These are phyloP conservation scores for Leptopilina myrica DNA, from an alignment of 2,888 invertebrate species.

Conservation along the genomic window DNA sequence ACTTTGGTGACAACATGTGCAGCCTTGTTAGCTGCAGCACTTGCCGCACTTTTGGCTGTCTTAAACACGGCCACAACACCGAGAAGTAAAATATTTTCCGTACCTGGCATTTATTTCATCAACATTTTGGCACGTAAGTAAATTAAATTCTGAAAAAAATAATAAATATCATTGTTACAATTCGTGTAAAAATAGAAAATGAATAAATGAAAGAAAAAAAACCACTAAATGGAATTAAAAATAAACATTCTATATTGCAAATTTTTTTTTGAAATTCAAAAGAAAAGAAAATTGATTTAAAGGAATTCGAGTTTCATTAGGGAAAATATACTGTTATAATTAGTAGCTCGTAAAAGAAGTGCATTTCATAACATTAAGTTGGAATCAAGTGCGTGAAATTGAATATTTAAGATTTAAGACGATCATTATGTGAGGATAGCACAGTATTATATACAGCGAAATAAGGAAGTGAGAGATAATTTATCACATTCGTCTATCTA, in stretches of 20 bases:
- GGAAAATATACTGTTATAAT: slow-evolving; percentile 32
- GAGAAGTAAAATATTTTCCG: slow-evolving; percentile 82
- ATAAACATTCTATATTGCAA: neutral
- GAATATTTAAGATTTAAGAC: slow-evolving; percentile 34
- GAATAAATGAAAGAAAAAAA: neutral
- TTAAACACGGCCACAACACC: slow-evolving; percentile 88
- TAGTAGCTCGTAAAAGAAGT: slow-evolving; percentile 20
- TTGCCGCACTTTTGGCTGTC: slow-evolving; percentile 86
- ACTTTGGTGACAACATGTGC: slow-evolving; percentile 84
- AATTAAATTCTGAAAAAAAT: neutral
- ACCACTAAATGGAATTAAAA: neutral
- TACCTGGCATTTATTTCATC: slow-evolving; percentile 86
- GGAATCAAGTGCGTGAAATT: slow-evolving; percentile 39
- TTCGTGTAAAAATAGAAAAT: neutral
- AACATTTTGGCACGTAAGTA: slow-evolving; percentile 86
- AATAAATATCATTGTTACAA: neutral
- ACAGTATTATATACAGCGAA: slow-evolving; percentile 11
- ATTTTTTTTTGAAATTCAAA: neutral
- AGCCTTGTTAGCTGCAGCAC: slow-evolving; percentile 83
- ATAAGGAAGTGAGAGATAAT: slow-evolving; percentile 10
- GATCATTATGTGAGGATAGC: slow-evolving; percentile 16
- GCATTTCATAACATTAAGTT: slow-evolving; percentile 16
- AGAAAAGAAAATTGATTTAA: neutral
- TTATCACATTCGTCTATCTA: slow-evolving; percentile 37
- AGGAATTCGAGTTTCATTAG: neutral